Evolutionary conservation across 1,140 invertebrate genomes (phyloP), one percentile per base, ranked within the genome.

Genomic region (Cotesia typhae): DNA sequence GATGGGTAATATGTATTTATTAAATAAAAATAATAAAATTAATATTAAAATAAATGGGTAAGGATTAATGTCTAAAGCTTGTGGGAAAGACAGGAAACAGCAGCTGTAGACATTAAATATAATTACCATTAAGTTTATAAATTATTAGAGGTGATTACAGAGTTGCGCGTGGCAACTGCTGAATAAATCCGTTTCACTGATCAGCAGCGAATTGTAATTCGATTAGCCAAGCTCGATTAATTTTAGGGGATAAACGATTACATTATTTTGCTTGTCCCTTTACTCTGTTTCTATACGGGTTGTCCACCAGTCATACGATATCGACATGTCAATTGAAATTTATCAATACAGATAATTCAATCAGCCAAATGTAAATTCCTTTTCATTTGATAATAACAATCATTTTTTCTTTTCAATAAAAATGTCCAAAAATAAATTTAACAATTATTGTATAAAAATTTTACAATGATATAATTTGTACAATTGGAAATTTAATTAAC

Each of bases 241-340:
- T 37, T 63, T 63, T 37, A 63, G 60, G 35, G 60, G 60, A 63
- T 63, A 63, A 63, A 63, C 60, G 60, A 63, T 63, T 63, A 38
- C 60, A 63, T 63, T 63, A 63, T 63, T 63, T 38, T 63, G 60
- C 36, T 17, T 37, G 10, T 63, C 35, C 60, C 10, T 28, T 63
- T 4, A 12, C 35, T 36, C 28, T 28, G 57, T 28, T 17, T 59
- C 57, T 59, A 17, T 20, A 20, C 20, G 17, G 41, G 41, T 20
- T 59, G 20, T 28, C 17, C 7, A 12, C 28, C 60, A 37, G 12
- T 63, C 60, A 38, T n/a, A n/a, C 12, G 36, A 37, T 63, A 63
- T 37, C 60, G 35, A 37, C 60, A 63, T 63, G 10, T 12, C 36
- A 38, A 37, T 63, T 12, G 28, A 28, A 17, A 5, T 63, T 63